Base-by-base conservation (phyloP, 2,888 invertebrate species). In the Periphyllus acericola region DNA sequence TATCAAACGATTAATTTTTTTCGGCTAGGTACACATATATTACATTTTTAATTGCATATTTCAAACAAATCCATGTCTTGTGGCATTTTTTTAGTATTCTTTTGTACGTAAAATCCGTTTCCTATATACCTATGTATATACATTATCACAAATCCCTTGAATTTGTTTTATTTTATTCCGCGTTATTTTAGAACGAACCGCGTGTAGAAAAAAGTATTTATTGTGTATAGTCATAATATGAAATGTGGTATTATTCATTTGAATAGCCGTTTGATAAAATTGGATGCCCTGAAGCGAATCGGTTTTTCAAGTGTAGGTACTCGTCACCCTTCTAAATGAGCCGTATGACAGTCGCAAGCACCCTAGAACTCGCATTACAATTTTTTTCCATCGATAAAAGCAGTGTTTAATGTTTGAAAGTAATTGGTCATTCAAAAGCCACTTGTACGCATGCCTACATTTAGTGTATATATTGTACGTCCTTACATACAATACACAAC, bases 271-370 rank as follows among this genome's bases (percentile, higher is more conserved):
- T 75, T 46, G 46, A 81, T 81, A 74, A 81, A 87, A 79, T 87
- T 60, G 60, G 46, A 87, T 81, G 87, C 72, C 87, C 74, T n/a
- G 66, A 74, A 87, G 80, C 81, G 87, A 72, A 80, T 29, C 74
- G 60, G 75, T 32, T 74, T 86, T 74, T 81, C 80, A 32, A 87
- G 87, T 74, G 87, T n/a, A n/a, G n/a, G n/a, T 74, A 36, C 87
- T 87, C 74, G 87, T 74, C 74, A 25, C 87, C 81, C 81, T 87
- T 19, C 72, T 66, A 87, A 86, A 87, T 81, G 87, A 87, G 87
- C 87, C 87, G 81, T 80, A 87, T 81, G 80, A 87, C 87, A 81
- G 87, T 81, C 19, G 40, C 46, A 74, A 74, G 74, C 66, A 80
- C 81, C 81, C 68, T 71, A 78, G 76, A 87, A 74, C 60, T 60